A percentile compares a stretch with the other conserved stretches of the same genome.
phyloP scores from a whole-genome alignment of 2,797 vertebrate genomes.

The Hylomyscus alleni region DNA sequence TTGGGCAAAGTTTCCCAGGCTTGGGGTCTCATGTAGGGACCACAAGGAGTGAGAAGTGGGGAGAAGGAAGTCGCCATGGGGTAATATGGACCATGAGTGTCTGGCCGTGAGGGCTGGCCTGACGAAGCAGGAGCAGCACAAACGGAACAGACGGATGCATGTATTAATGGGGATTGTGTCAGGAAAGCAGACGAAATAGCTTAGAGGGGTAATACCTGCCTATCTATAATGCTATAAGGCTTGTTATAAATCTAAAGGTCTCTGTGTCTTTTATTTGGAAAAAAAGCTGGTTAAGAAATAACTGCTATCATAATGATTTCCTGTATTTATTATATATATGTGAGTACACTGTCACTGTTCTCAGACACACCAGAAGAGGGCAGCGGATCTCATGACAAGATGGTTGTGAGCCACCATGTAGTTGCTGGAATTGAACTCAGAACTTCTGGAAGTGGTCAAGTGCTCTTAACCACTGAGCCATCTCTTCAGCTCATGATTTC shows the following conservation, averaged over 20 bases:
- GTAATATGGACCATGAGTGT: background rate
- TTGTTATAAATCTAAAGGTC: background rate
- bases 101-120: background rate
- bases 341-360: no score
- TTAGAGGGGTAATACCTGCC: background rate
- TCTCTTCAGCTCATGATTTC: no score
- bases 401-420: no score
- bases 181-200: background rate
- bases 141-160: background rate
- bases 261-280: background rate
- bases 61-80: background rate
- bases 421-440: no score
- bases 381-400: no score
- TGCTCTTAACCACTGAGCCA: no score
- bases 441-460: no score
- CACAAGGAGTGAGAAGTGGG: background rate
- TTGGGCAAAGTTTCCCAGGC: background rate
- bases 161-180: background rate
- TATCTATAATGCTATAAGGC: background rate
- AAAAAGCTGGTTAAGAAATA: background rate
- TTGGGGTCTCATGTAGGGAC: background rate
- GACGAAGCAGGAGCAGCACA: background rate
- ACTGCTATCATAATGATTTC: background rate
- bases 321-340: no score
- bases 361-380: no score